Percentiles rank a stretch among this genome's conserved stretches.
Conservation (phyloP, 2,888 invertebrate genomes). For the Hydriomena furcata region DNA sequence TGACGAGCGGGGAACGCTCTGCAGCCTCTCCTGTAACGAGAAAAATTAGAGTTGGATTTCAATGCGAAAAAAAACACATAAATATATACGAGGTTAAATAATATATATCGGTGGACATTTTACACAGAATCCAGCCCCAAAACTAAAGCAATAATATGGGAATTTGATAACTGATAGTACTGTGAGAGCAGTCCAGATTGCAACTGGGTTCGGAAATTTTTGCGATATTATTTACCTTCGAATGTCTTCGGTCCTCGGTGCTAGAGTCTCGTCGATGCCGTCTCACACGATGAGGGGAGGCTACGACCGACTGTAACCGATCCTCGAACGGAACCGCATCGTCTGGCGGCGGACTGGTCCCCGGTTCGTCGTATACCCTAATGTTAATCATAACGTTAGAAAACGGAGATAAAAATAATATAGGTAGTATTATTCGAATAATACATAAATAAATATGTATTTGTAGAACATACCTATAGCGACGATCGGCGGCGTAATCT, state of each 20-base stretch:
- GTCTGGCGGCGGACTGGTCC: constrained; percentile 88
- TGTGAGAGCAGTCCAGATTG: neutral
- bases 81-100: no score
- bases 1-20: constrained; percentile 61
- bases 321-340: constrained; percentile 77
- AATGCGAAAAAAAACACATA: no score
- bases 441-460: neutral
- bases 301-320: constrained; percentile 81
- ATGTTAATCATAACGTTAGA: constrained; percentile 9
- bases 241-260: constrained; percentile 85
- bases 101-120: no score
- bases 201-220: neutral
- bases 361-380: constrained; percentile 76
- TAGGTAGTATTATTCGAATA: no score
- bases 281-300: constrained; percentile 72
- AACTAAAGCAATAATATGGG: no score
- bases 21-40: constrained; percentile 61
- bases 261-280: constrained; percentile 86
- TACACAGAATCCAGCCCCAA: no score
- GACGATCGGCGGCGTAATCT: constrained; percentile 76
- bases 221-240: constrained; percentile 53
- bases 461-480: constrained; percentile 63
- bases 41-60: no score
- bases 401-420: no score
- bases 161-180: no score